Evolutionary conservation across 92 coral and sea anemone species (phyloP).

Genomic region (Actinernus sp.): DNA sequence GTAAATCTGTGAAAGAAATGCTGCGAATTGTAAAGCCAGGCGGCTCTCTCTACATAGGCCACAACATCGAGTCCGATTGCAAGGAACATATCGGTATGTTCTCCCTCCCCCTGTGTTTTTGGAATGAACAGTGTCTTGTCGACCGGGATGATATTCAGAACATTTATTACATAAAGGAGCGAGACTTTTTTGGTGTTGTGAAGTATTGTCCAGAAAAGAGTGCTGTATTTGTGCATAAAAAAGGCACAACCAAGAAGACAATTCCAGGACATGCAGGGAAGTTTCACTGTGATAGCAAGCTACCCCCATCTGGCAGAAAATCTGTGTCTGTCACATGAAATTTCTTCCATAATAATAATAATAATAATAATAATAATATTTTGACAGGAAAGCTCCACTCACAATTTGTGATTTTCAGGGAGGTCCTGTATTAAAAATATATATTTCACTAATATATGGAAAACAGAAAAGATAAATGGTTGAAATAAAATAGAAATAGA

Average conservation of each 20-base stretch:
- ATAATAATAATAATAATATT: too few relatives aligned
- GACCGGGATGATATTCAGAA: slow-evolving; percentile 21
- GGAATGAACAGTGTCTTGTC: slow-evolving; percentile 60
- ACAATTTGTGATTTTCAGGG: too few relatives aligned
- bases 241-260: slow-evolving; percentile 9
- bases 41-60: slow-evolving; percentile 60
- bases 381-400: too few relatives aligned
- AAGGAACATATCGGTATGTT: slow-evolving; percentile 54
- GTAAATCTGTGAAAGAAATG: slow-evolving; percentile 66
- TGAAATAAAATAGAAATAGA: too few relatives aligned
- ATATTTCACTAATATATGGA: too few relatives aligned
- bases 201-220: slow-evolving; percentile 61
- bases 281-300: slow-evolving; percentile 31
- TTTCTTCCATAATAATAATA: too few relatives aligned
- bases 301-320: slow-evolving; percentile 46
- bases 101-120: slow-evolving; percentile 60
- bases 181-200: slow-evolving; percentile 42
- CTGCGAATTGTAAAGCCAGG: slow-evolving; percentile 66
- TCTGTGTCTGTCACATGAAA: too few relatives aligned
- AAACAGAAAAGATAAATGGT: too few relatives aligned
- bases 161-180: slow-evolving; percentile 48
- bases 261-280: slow-evolving; percentile 8
- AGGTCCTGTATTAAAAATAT: too few relatives aligned
- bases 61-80: slow-evolving; percentile 62
- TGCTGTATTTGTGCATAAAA: slow-evolving; percentile 59